These are phyloP conservation scores for Polylopha cassiicola DNA, from an alignment of 2,888 invertebrate species.

Conservation along the genomic window DNA sequence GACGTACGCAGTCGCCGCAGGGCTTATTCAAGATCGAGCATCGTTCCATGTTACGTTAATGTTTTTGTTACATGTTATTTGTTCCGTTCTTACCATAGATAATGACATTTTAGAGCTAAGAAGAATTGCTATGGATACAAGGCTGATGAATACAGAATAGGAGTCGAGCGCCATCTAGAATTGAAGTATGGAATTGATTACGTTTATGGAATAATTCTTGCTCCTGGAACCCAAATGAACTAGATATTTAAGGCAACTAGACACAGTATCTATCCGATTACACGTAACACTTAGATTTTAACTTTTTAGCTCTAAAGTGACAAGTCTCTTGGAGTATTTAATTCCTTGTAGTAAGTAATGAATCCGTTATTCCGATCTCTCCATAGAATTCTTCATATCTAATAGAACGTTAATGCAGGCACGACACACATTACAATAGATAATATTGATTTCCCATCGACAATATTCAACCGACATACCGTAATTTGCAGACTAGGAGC, in stretches of 20 bases:
- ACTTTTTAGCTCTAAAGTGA: constrained; percentile 55
- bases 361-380: constrained; percentile 73
- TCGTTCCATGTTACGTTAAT: constrained; percentile 69
- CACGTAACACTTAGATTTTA: constrained; percentile 12
- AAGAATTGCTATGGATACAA: constrained; percentile 28
- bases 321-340: constrained; percentile 46
- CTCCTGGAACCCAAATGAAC: constrained; percentile 11
- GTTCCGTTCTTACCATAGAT: constrained; percentile 57
- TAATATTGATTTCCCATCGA: constrained; percentile 72
- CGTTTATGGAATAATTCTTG: constrained; percentile 18
- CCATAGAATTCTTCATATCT: constrained; percentile 69
- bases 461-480: constrained; percentile 71
- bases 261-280: neutral
- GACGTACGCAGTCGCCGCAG: constrained; percentile 67
- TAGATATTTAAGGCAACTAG: constrained; percentile 12
- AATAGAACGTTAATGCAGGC: constrained; percentile 69
- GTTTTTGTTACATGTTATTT: constrained; percentile 69
- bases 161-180: constrained; percentile 29
- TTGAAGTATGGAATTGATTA: constrained; percentile 57
- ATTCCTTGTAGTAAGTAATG: constrained; percentile 72
- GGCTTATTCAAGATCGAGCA: constrained; percentile 70
- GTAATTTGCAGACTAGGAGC: constrained; percentile 73
- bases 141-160: neutral
- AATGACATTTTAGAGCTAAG: constrained; percentile 57
- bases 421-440: constrained; percentile 75